Conservation (phyloP, 2,797 vertebrate species). For the Acrocephalus scirpaceus region DNA sequence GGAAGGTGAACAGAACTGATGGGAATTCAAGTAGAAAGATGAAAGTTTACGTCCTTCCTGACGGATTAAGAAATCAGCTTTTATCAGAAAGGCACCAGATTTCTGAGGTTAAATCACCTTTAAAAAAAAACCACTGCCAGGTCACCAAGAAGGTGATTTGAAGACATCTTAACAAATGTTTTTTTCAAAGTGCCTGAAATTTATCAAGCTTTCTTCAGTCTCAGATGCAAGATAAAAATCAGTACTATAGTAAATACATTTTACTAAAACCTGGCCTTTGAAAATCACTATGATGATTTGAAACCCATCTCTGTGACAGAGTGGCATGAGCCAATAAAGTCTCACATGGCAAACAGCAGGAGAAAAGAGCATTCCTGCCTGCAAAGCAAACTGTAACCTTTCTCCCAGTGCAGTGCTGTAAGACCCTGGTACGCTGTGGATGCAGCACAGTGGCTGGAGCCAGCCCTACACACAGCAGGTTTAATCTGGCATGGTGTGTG, state of each 20-base stretch:
- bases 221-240: neutral
- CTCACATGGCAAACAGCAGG: neutral
- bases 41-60: neutral
- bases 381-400: neutral
- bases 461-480: neutral
- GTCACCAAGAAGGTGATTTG: neutral
- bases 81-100: neutral
- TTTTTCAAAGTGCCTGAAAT: neutral
- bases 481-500: neutral
- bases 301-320: neutral
- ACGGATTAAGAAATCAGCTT: neutral
- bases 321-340: neutral
- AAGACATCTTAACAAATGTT: neutral
- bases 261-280: neutral
- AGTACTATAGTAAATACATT: neutral
- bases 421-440: accelerated
- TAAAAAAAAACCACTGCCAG: neutral
- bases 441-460: neutral
- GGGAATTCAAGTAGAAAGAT: neutral
- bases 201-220: neutral
- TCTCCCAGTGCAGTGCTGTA: neutral
- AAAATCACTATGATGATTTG: neutral
- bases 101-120: neutral
- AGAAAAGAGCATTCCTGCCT: neutral
- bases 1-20: neutral